These are phyloP conservation scores for Leuciscus waleckii DNA, from an alignment of 2,797 vertebrate species.

Conservation along the genomic window DNA sequence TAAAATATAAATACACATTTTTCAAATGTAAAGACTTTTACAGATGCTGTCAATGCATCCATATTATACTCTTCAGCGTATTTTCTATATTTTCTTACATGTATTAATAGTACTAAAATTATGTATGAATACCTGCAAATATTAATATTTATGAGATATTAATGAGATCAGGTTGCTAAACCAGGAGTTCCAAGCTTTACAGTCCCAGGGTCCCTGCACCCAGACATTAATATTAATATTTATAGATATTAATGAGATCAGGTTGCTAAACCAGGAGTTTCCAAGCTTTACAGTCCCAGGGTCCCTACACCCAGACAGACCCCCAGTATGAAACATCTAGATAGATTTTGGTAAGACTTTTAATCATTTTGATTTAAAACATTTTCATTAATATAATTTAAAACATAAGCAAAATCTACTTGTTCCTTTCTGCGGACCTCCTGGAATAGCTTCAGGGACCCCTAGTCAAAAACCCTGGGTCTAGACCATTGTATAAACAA, in stretches of 20 bases:
- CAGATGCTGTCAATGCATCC: background rate
- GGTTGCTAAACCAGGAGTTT: background rate
- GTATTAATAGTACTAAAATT: background rate
- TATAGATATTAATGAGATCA: background rate
- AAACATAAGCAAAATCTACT: background rate
- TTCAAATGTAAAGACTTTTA: background rate
- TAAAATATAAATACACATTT: background rate
- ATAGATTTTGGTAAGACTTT: background rate
- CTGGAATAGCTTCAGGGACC: background rate
- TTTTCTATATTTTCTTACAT: background rate
- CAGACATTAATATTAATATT: no score
- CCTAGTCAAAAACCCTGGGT: background rate
- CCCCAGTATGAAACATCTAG: background rate
- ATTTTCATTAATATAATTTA: background rate
- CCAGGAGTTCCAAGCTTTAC: no score
- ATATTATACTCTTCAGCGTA: background rate
- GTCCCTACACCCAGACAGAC: background rate
- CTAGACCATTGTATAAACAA: constrained; percentile 31
- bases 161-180: no score
- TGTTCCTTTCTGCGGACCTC: background rate
- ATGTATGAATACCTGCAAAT: background rate
- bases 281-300: background rate
- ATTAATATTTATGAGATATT: no score
- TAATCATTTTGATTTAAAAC: background rate
- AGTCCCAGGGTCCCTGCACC: no score